These are phyloP conservation scores for Rafetus swinhoei DNA, from an alignment of 2,113 vertebrate genomes.

Conservation along the genomic window DNA sequence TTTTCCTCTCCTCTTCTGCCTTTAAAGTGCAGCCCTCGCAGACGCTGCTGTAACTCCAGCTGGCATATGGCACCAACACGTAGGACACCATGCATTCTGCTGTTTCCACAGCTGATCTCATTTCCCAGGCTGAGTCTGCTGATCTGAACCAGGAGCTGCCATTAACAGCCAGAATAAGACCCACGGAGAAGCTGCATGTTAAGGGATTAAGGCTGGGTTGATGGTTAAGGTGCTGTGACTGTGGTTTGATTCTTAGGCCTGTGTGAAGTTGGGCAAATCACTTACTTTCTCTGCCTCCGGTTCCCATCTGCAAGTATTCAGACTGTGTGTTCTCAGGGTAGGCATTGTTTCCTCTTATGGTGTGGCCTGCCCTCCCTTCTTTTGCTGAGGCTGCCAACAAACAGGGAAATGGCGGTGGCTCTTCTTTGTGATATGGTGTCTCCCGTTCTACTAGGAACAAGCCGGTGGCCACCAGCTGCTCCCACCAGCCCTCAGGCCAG, in stretches of 20 bases:
- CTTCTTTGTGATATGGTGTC: not conserved
- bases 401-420: not conserved
- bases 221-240: not conserved
- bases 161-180: not conserved
- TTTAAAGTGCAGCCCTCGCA: conserved; percentile 37
- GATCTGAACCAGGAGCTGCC: not conserved
- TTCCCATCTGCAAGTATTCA: not conserved
- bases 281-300: not conserved
- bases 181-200: not conserved
- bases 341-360: too few species aligned
- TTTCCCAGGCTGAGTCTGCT: conserved; percentile 52
- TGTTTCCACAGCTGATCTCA: conserved; percentile 68
- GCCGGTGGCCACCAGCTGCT: not conserved
- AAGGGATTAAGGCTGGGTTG: not conserved
- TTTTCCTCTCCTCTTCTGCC: conserved; percentile 60
- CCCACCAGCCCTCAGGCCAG: not conserved
- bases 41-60: conserved; percentile 50
- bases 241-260: not conserved
- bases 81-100: conserved; percentile 62
- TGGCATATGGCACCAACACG: conserved; percentile 66
- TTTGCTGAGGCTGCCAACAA: not conserved
- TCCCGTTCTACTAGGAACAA: not conserved
- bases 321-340: too few species aligned
- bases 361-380: not conserved
- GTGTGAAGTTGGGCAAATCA: not conserved